phyloP scores from a whole-genome alignment of 2,113 vertebrate genomes.

The Oryzias celebensis region DNA sequence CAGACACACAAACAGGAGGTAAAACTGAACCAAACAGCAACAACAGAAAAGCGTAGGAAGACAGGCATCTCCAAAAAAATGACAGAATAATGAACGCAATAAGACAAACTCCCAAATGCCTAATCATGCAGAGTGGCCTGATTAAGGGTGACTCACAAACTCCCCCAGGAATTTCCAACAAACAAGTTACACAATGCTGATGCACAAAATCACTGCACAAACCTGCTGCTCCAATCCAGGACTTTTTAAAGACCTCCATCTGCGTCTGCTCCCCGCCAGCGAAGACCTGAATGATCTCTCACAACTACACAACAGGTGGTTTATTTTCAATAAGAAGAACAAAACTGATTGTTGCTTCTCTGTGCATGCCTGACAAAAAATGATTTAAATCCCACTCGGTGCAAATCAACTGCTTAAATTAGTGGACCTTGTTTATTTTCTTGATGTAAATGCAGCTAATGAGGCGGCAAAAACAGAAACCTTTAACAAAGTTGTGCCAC shows the following conservation, averaged over 20 bases:
- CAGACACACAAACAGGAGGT: not conserved
- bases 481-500: not conserved
- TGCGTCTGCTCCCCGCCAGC: constrained; percentile 14
- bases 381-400: constrained; percentile 18
- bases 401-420: not conserved
- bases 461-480: not conserved
- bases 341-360: constrained; percentile 31
- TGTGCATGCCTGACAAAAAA: constrained; percentile 8
- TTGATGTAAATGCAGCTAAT: constrained; percentile 20
- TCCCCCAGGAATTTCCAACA: constrained; percentile 70
- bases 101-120: constrained; percentile 62
- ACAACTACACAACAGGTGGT: constrained; percentile 1
- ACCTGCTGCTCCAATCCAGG: constrained; percentile 26
- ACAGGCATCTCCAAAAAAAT: constrained; percentile 32
- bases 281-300: constrained; percentile 12
- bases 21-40: constrained; percentile 7
- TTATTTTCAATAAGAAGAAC: constrained; percentile 30
- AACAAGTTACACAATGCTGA: constrained; percentile 40
- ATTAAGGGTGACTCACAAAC: constrained; percentile 70
- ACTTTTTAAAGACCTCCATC: constrained; percentile 21
- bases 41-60: constrained; percentile 13
- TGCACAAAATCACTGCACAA: constrained; percentile 25
- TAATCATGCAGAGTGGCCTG: constrained; percentile 71
- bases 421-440: constrained; percentile 11
- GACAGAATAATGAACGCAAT: constrained; percentile 64